Percentiles rank a stretch among this genome's conserved stretches.
Evolutionary conservation across 1,140 invertebrate species (phyloP).

Genomic region (Drosophila pseudoobscura): DNA sequence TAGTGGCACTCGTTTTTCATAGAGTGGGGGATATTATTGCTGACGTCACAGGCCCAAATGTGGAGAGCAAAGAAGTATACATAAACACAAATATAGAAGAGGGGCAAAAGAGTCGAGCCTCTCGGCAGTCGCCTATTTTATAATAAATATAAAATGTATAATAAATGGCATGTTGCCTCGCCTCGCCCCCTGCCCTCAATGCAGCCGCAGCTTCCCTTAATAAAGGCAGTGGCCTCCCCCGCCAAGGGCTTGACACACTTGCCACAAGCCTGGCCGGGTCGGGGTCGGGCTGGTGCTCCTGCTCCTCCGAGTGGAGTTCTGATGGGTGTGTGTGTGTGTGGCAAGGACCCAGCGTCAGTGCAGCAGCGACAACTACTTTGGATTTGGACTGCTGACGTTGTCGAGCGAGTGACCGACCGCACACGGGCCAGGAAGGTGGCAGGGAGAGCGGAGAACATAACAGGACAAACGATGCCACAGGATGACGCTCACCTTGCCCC

Average conservation of each 20-base stretch:
- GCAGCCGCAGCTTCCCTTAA: too few relatives aligned
- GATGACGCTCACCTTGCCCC: constrained; percentile 64
- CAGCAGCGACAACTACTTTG: constrained; percentile 24
- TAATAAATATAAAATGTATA: constrained; percentile 50
- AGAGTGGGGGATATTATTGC: not conserved
- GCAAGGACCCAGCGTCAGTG: constrained; percentile 17
- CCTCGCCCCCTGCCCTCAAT: constrained; percentile 3
- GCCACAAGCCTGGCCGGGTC: not conserved
- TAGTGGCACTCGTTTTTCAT: not conserved
- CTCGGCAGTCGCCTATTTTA: constrained; percentile 44
- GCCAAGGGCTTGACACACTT: too few relatives aligned
- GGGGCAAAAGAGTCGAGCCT: constrained; percentile 26
- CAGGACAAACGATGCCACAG: constrained; percentile 50
- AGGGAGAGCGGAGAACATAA: constrained; percentile 11
- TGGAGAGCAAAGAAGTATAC: too few relatives aligned
- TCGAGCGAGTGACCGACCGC: constrained; percentile 50
- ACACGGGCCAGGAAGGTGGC: constrained; percentile 4
- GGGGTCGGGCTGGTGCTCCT: not conserved
- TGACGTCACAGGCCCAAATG: constrained; percentile 33
- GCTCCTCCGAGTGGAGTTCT: constrained; percentile 42
- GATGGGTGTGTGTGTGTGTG: constrained; percentile 10
- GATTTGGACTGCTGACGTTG: constrained; percentile 22
- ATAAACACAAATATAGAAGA: not conserved
- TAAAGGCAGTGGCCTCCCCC: too few relatives aligned
- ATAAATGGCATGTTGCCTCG: constrained; percentile 49